phyloP scores from a whole-genome alignment of 1,140 invertebrate genomes.

The Hylaeus anthracinus region DNA sequence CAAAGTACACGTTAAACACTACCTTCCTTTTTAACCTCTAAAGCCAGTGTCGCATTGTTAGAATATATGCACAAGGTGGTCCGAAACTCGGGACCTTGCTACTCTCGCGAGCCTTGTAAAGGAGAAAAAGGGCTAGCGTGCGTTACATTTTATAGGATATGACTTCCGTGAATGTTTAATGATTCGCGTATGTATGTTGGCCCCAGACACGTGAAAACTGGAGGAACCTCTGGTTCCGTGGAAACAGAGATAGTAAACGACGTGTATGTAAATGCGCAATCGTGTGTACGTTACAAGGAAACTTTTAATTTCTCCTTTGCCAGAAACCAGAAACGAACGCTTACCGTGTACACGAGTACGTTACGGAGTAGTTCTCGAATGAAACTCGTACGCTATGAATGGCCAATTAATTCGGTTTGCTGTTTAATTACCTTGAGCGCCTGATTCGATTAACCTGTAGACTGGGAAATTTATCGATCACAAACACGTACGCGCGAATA shows the following conservation, averaged over 20 bases:
- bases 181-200: constrained; percentile 23
- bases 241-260: constrained; percentile 7
- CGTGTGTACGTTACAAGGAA: no score
- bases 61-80: constrained; percentile 25
- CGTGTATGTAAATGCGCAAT: not conserved
- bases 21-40: constrained; percentile 20
- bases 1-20: not conserved
- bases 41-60: not conserved
- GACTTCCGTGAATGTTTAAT: constrained; percentile 60
- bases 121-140: constrained; percentile 42
- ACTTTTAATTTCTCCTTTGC: not conserved
- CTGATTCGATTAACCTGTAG: no score
- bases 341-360: not conserved
- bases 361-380: no score
- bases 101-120: constrained; percentile 47
- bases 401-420: no score
- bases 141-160: constrained; percentile 44
- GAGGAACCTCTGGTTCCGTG: not conserved
- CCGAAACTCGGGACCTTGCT: constrained; percentile 21
- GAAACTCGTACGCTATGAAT: no score
- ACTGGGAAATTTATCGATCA: no score
- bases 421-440: no score
- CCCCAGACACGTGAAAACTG: constrained; percentile 1
- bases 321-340: not conserved
- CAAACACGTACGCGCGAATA: no score